Conservation (phyloP, 2,888 invertebrate genomes). For the Trisateles emortualis region DNA sequence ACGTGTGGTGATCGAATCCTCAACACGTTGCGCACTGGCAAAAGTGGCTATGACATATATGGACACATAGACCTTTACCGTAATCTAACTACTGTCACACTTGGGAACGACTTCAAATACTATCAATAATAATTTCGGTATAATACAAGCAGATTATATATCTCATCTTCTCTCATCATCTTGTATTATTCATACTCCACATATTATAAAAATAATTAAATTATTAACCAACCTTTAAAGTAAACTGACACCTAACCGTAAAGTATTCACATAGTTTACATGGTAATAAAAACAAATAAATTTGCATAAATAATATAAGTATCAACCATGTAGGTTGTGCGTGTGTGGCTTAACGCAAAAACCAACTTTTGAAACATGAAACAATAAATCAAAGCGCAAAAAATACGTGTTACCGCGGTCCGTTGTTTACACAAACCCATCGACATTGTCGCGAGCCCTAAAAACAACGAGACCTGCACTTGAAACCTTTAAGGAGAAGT, state of each 20-base stretch:
- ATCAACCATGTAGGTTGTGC: conserved; percentile 71
- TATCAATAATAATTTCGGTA: no score
- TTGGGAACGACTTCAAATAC: no score
- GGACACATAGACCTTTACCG: no score
- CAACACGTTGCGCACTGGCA: no score
- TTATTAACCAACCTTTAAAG: not conserved
- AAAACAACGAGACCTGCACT: conserved; percentile 60
- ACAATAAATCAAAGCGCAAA: conserved; percentile 85
- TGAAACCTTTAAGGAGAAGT: conserved; percentile 66
- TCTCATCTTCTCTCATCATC: no score
- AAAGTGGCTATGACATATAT: no score
- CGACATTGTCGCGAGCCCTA: conserved; percentile 76
- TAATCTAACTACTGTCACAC: no score
- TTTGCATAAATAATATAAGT: conserved; percentile 55
- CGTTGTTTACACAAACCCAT: conserved; percentile 78
- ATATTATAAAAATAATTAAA: no score
- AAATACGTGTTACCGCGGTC: conserved; percentile 80
- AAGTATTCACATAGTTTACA: conserved; percentile 45
- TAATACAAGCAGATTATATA: no score
- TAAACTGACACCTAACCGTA: not conserved
- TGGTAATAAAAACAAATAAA: conserved; percentile 36
- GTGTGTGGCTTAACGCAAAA: conserved; percentile 81
- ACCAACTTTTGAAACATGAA: conserved; percentile 79
- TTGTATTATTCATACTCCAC: no score
- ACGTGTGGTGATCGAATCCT: no score